A percentile compares a stretch with the other conserved stretches of the same genome.
Conservation (phyloP, 2,797 vertebrate species). For the Falco cherrug region DNA sequence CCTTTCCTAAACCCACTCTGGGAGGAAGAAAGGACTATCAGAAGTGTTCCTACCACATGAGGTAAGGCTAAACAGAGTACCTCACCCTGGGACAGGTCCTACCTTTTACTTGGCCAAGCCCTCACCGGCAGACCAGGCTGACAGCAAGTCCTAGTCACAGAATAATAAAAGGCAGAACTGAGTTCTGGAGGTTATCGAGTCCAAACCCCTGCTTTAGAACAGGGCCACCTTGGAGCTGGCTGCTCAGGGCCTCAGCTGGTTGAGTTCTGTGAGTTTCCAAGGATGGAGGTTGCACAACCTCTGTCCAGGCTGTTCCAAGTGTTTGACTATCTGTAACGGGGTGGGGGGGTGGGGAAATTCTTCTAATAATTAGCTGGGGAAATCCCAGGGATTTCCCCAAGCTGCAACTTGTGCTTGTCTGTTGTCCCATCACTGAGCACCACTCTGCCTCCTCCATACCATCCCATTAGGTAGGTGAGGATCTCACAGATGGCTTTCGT, state of each 20-base stretch:
- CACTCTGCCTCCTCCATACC: accelerated
- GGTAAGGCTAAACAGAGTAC: background rate
- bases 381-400: too few species aligned
- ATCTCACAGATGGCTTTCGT: background rate
- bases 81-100: background rate
- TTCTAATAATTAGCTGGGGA: background rate
- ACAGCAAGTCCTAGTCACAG: background rate
- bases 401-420: background rate
- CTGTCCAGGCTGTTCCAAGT: background rate
- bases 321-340: background rate
- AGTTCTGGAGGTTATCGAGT: background rate
- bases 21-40: too few species aligned
- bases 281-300: background rate
- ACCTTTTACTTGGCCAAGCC: background rate
- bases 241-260: background rate
- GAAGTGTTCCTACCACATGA: background rate
- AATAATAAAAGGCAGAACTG: background rate
- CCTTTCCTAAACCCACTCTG: background rate
- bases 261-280: background rate
- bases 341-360: background rate
- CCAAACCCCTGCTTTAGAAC: background rate
- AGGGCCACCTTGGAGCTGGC: background rate
- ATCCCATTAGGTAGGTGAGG: background rate
- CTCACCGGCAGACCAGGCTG: background rate
- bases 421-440: background rate